These are phyloP conservation scores for Nymphalis polychloros DNA, from an alignment of 2,888 invertebrate genomes.

Conservation along the genomic window DNA sequence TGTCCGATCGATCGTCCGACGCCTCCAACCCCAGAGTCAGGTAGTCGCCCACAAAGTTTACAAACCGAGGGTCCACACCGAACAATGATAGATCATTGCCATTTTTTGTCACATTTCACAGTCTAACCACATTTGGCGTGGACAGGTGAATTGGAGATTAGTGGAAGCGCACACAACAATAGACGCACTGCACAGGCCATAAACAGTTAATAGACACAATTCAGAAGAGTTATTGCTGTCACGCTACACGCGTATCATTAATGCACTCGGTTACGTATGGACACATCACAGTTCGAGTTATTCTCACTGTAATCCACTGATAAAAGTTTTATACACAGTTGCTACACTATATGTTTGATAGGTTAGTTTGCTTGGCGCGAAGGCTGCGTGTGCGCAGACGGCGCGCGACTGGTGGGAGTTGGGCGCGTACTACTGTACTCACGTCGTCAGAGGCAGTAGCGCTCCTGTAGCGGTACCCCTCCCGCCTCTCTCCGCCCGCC, in stretches of 20 bases:
- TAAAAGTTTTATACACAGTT: conserved; percentile 46
- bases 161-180: conserved; percentile 73
- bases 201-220: conserved; percentile 67
- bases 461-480: conserved; percentile 67
- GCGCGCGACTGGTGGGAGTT: conserved; percentile 74
- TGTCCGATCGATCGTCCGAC: conserved; percentile 67
- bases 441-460: conserved; percentile 76
- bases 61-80: conserved; percentile 62
- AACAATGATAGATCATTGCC: conserved; percentile 71
- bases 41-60: conserved; percentile 78
- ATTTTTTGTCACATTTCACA: conserved; percentile 80
- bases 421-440: conserved; percentile 75
- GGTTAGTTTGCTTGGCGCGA: conserved; percentile 51
- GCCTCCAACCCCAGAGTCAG: conserved; percentile 68
- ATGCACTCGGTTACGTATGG: conserved; percentile 47
- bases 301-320: conserved; percentile 71
- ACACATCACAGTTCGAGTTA: conserved; percentile 48
- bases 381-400: conserved; percentile 71
- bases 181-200: conserved; percentile 67
- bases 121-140: conserved; percentile 46
- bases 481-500: conserved; percentile 46
- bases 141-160: conserved; percentile 59
- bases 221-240: conserved; percentile 48
- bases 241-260: conserved; percentile 40
- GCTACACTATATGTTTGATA: conserved; percentile 40